A percentile compares a stretch with the other conserved stretches of the same genome.
Conservation (phyloP, 2,888 invertebrate species). For the Nephrocerus scutellatus region DNA sequence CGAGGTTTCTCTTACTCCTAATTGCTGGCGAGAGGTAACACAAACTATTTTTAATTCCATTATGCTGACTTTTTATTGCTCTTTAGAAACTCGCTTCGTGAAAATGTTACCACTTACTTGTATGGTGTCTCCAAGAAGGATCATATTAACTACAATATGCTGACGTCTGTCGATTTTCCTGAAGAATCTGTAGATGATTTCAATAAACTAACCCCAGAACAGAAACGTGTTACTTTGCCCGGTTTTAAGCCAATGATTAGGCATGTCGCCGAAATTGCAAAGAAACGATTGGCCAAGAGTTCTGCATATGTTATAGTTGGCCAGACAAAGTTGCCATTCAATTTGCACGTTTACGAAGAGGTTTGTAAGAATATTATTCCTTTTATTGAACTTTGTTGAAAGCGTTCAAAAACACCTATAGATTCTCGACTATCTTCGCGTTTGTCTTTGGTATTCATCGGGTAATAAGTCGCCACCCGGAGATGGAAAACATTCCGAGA, state of each 20-base stretch:
- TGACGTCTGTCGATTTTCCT: constrained; percentile 47
- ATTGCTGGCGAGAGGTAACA: constrained; percentile 79
- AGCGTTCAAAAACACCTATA: too few relatives aligned
- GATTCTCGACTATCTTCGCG: constrained; percentile 65
- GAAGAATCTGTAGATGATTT: constrained; percentile 36
- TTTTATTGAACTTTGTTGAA: constrained; percentile 9
- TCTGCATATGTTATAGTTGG: constrained; percentile 57
- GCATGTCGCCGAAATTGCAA: constrained; percentile 63
- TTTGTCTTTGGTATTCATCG: constrained; percentile 65
- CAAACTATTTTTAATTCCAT: too few relatives aligned
- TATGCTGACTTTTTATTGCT: background rate
- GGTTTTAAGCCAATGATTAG: constrained; percentile 65
- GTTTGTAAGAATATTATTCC: constrained; percentile 49
- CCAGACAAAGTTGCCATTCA: constrained; percentile 65
- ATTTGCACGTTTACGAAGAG: constrained; percentile 64
- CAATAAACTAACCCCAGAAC: constrained; percentile 40
- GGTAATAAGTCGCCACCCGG: constrained; percentile 57
- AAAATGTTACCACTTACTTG: constrained; percentile 47
- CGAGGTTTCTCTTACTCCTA: constrained; percentile 71
- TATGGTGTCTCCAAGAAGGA: constrained; percentile 62
- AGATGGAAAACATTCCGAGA: constrained; percentile 51
- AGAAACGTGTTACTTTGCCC: constrained; percentile 54
- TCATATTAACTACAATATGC: constrained; percentile 48
- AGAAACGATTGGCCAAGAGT: constrained; percentile 54
- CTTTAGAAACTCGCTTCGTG: constrained; percentile 44